Evolutionary conservation across 2,888 invertebrate genomes (phyloP).

Genomic region (Acrobasis suavella): DNA sequence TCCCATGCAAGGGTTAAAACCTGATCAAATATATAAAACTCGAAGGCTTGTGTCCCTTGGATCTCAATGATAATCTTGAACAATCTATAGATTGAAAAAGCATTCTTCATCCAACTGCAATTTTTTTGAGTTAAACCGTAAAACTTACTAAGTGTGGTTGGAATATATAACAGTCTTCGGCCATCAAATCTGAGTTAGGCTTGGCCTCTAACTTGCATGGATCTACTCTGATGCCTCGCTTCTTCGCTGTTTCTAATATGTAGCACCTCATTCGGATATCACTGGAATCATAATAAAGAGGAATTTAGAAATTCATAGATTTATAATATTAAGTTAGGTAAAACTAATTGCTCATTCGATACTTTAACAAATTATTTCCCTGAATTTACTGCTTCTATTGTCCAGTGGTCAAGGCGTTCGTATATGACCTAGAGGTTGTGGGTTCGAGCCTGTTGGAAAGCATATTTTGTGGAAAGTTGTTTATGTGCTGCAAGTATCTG

Average conservation of each 20-base stretch:
- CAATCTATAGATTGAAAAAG: background rate
- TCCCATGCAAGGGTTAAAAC: too few species aligned
- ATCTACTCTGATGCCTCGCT: constrained; percentile 56
- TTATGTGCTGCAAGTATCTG: too few species aligned
- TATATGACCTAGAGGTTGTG: too few species aligned
- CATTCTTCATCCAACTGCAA: background rate
- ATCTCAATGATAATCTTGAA: background rate
- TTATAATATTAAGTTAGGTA: too few species aligned
- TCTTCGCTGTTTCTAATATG: constrained; percentile 53
- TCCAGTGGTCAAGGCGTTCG: too few species aligned
- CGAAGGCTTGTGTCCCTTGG: background rate
- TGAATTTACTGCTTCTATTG: too few species aligned
- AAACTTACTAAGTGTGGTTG: constrained; percentile 48
- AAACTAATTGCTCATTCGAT: too few species aligned
- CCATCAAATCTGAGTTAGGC: constrained; percentile 4
- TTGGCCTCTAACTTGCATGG: constrained; percentile 47
- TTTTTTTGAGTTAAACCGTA: too few species aligned
- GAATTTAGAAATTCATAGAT: background rate
- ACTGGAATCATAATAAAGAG: constrained; percentile 51
- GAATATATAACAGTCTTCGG: constrained; percentile 18
- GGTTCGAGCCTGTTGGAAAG: too few species aligned
- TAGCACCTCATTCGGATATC: constrained; percentile 55
- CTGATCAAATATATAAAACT: too few species aligned
- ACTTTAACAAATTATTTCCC: too few species aligned
- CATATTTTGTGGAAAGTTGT: too few species aligned